These are phyloP conservation scores for Drosophila teissieri DNA, from an alignment of 1,140 invertebrate genomes.

Conservation along the genomic window DNA sequence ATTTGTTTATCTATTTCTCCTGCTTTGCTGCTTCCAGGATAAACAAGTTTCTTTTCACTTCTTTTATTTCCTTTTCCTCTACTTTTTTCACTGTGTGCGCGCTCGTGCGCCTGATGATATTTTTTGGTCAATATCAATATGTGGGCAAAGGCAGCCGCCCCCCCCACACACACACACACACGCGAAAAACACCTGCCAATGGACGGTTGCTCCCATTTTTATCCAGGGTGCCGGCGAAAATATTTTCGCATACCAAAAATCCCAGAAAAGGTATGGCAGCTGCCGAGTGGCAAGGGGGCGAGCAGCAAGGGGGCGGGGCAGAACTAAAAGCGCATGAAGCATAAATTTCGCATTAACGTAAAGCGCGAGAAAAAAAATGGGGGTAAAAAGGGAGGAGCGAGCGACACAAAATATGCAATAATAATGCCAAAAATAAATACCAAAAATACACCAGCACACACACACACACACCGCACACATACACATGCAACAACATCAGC, in stretches of 20 bases:
- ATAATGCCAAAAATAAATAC: conserved; percentile 63
- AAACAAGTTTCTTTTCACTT: conserved; percentile 17
- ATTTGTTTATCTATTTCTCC: conserved; percentile 53
- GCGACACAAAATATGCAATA: conserved; percentile 62
- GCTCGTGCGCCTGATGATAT: conserved; percentile 15
- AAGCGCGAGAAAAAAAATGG: conserved; percentile 53
- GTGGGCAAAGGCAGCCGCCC: conserved; percentile 9
- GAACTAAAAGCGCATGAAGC: conserved; percentile 69
- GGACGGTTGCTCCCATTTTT: conserved; percentile 23
- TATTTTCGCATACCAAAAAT: conserved; percentile 56
- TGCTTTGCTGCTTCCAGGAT: conserved; percentile 29
- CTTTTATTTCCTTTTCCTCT: too few species aligned
- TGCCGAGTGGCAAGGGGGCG: too few species aligned
- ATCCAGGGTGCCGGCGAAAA: conserved; percentile 34
- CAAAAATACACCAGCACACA: conserved; percentile 26
- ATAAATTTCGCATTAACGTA: conserved; percentile 76
- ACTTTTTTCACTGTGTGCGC: too few species aligned
- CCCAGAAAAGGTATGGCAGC: neutral
- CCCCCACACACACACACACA: too few species aligned
- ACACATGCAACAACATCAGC: conserved; percentile 29
- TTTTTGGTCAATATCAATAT: conserved; percentile 71
- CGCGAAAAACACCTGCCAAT: conserved; percentile 22
- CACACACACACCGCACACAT: conserved; percentile 6
- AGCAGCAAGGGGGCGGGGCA: neutral
- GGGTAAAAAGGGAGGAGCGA: neutral